phyloP scores from a whole-genome alignment of 2,113 vertebrate species.

The Opisthocomus hoazin region DNA sequence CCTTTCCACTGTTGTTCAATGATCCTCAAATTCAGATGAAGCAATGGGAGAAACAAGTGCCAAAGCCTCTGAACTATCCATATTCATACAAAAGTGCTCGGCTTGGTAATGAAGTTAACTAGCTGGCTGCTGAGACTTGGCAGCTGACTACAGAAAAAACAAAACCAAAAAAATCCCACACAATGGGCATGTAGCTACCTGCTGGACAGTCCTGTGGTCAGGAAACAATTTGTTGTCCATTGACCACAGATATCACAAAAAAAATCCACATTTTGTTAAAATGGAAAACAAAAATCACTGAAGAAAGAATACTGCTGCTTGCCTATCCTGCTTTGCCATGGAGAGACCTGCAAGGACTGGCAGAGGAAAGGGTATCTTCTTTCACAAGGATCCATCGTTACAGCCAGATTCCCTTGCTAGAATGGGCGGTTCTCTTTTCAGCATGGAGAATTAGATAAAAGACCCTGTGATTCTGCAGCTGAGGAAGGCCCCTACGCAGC shows the following conservation, averaged over 20 bases:
- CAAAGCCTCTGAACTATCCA: not conserved
- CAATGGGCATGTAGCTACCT: not conserved
- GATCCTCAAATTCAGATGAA: not conserved
- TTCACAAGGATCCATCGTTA: accelerated
- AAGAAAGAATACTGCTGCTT: not conserved
- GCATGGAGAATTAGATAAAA: accelerated
- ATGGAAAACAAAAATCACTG: not conserved
- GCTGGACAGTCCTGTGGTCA: not conserved
- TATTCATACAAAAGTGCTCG: not conserved
- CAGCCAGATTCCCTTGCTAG: not conserved
- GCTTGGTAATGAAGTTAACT: not conserved
- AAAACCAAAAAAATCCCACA: accelerated
- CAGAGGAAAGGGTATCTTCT: not conserved
- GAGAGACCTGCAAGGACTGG: not conserved
- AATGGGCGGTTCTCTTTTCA: not conserved
- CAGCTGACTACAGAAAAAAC: not conserved
- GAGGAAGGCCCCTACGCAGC: not conserved
- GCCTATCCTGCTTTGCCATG: not conserved
- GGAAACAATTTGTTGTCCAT: not conserved
- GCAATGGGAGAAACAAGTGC: not conserved
- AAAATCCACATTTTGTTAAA: not conserved
- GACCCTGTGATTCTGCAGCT: not conserved
- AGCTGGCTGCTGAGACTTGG: not conserved
- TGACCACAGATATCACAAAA: not conserved
- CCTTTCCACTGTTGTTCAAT: not conserved